Base-by-base conservation (phyloP, 2,113 vertebrate species). In the Acinonyx jubatus region DNA sequence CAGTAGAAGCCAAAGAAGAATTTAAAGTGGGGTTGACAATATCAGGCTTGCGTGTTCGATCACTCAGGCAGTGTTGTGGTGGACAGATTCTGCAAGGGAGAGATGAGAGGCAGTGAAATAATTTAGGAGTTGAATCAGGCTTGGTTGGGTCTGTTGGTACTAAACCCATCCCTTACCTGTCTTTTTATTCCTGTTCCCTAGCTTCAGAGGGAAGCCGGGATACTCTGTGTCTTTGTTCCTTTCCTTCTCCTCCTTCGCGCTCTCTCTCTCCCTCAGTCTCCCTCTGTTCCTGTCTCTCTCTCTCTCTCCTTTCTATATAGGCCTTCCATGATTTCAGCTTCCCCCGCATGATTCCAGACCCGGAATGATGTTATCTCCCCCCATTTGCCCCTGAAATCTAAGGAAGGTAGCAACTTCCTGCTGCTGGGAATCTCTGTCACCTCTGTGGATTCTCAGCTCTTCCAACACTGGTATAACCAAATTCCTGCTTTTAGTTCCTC, bases 211-310 rank as follows among this genome's bases (percentile, higher is more conserved):
- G 7, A 87, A 93, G 10, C 1, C n/a, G 11, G 48, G 27, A 3
- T 9, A 5, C 8, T 55, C 11, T 55, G 57, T 83, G 4, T 18
- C n/a, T 36, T 31, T 7, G 18, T 66, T 4, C 25, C 38, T 55
- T 21, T 5, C 14, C 41, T 29, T 4, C 16, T 4, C 15, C 7
- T 4, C 6, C 16, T 48, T 50, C 3, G 14, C 9, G 8, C 3
- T 4, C 15, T 41, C 16, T 33, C 33, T 69, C 5, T 25, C 31
- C n/a, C 21, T 1, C 21, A n/a, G 1, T 1, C 21, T 31, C 14
- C 9, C 1, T 16, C 12, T 5, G 3, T 23, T n/a, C 45, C 15
- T 65, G 16, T 5, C 5, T 12, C 33, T 5, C 4, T 23, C 15
- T 80, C 23, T 57, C 1, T 45, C 21, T n/a, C 23, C 41, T 61